Evolutionary conservation across 2,888 invertebrate species (phyloP).

Genomic region (Laspeyria flexula): DNA sequence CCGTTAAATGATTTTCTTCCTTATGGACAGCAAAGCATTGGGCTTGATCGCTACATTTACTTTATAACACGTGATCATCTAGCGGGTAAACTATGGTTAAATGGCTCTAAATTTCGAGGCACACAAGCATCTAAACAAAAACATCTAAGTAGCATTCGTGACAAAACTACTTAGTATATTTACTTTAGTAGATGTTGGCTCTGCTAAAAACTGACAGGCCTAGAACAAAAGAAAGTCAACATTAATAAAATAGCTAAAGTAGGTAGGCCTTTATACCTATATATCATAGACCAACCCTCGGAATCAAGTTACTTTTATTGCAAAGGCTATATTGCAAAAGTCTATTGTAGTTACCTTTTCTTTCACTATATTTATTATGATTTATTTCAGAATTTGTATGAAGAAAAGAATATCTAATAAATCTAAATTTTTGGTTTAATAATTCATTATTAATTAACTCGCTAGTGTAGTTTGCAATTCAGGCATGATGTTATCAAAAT

Average conservation of each 20-base stretch:
- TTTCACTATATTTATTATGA: conserved; percentile 25
- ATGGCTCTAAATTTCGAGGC: conserved; percentile 1
- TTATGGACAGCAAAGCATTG: neutral
- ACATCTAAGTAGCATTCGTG: conserved; percentile 20
- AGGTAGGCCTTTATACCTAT: neutral
- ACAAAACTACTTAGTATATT: conserved; percentile 19
- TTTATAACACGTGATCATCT: neutral
- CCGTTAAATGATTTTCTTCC: too few relatives aligned
- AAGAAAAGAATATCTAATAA: too few relatives aligned
- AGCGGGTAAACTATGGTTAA: neutral
- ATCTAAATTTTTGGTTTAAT: too few relatives aligned
- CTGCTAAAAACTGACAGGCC: conserved; percentile 21
- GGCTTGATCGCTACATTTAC: conserved; percentile 2
- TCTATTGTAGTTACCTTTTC: conserved; percentile 32
- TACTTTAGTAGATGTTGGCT: conserved; percentile 22
- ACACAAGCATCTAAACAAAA: conserved; percentile 21
- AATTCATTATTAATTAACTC: too few relatives aligned
- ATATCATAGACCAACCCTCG: neutral
- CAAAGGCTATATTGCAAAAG: conserved; percentile 23
- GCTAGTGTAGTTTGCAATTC: too few relatives aligned
- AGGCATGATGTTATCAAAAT: too few relatives aligned
- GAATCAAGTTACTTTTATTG: conserved; percentile 7
- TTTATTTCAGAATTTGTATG: too few relatives aligned
- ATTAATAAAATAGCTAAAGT: conserved; percentile 5
- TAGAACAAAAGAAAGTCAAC: conserved; percentile 18